Evolutionary conservation across 92 coral and sea anemone species (phyloP).

Genomic region (Bergia sp.): DNA sequence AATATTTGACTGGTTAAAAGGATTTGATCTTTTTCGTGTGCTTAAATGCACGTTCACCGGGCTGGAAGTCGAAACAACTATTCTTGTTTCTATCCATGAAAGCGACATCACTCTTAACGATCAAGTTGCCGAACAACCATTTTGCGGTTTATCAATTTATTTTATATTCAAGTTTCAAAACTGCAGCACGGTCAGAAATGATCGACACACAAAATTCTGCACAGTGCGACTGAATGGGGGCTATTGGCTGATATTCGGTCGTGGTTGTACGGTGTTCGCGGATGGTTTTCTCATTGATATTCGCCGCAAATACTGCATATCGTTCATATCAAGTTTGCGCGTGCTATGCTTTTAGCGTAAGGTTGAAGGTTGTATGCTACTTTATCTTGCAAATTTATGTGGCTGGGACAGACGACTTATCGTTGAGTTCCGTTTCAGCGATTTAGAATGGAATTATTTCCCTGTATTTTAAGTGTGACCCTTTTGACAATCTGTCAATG

Average conservation of each 20-base stretch:
- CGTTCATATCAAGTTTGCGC: conserved; percentile 24
- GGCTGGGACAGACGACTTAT: conserved; percentile 1
- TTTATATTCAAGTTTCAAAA: not conserved
- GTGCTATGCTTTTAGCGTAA: not conserved
- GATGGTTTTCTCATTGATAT: conserved; percentile 6
- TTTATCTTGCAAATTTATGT: conserved; percentile 16
- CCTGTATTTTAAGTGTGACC: not conserved
- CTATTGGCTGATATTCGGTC: conserved; percentile 14
- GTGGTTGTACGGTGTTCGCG: not conserved
- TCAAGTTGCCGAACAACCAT: not conserved
- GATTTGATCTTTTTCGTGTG: not conserved
- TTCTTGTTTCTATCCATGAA: not conserved
- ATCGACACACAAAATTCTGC: conserved; percentile 14
- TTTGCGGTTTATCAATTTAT: not conserved
- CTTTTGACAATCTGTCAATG: conserved; percentile 28
- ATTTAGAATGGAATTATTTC: not conserved
- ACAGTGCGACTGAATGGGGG: conserved; percentile 1
- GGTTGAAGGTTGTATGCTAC: not conserved
- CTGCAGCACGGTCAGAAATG: not conserved
- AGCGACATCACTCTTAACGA: conserved; percentile 11
- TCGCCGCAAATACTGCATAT: conserved; percentile 28
- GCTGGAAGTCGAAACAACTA: not conserved
- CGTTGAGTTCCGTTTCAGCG: conserved; percentile 26
- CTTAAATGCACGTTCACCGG: not conserved
- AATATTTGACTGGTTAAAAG: conserved; percentile 28